Evolutionary conservation across 2,113 vertebrate species (phyloP).

Genomic region (Rhabdomys dilectus): DNA sequence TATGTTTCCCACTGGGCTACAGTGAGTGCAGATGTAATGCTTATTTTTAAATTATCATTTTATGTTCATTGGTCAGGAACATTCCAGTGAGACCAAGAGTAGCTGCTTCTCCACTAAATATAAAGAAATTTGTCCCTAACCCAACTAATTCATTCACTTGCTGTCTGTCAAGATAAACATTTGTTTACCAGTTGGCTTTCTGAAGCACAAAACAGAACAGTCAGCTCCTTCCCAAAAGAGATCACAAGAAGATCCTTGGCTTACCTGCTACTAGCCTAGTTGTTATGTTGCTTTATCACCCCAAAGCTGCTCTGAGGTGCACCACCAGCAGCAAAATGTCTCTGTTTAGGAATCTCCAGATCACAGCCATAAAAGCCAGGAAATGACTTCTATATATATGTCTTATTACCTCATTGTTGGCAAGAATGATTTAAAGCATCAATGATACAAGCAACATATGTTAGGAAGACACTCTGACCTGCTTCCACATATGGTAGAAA

Average conservation of each 20-base stretch:
- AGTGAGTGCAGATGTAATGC: not conserved
- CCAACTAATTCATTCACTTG: not conserved
- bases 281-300: slow-evolving; percentile 27
- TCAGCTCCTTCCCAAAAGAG: not conserved
- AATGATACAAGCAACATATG: not conserved
- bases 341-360: slow-evolving; percentile 42
- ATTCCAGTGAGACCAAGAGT: not conserved
- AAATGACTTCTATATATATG: slow-evolving; percentile 51
- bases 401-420: not conserved
- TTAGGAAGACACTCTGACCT: slow-evolving; percentile 3
- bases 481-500: slow-evolving; percentile 4
- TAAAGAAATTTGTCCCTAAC: slow-evolving; percentile 28
- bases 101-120: not conserved
- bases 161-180: not conserved
- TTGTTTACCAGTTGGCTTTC: slow-evolving; percentile 20
- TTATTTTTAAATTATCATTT: slow-evolving; percentile 47
- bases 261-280: not conserved
- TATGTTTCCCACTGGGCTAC: not conserved
- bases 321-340: slow-evolving; percentile 42
- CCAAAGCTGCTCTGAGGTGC: slow-evolving; percentile 15
- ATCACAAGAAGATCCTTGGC: not conserved
- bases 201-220: slow-evolving; percentile 10
- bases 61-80: not conserved
- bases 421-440: slow-evolving; percentile 33
- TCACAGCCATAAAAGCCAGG: slow-evolving; percentile 45